Percentiles rank a stretch among this genome's conserved stretches.
These are phyloP conservation scores for Ceratina calcarata DNA, from an alignment of 1,140 invertebrate genomes.

Conservation along the genomic window DNA sequence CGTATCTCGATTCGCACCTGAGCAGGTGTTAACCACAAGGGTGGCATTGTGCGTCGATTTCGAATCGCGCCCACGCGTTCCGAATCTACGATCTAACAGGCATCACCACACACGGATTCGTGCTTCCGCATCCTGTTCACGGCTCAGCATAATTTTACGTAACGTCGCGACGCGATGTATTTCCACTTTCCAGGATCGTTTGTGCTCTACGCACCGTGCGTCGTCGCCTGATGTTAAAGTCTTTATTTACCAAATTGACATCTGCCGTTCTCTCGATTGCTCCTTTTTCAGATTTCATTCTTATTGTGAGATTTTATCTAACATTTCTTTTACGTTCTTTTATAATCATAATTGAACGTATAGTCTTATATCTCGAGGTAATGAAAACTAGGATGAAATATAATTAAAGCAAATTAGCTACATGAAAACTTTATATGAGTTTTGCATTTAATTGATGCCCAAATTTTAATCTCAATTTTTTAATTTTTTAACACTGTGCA, in stretches of 20 bases:
- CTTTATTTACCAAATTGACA: constrained; percentile 32
- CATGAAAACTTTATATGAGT: no score
- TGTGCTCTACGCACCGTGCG: neutral
- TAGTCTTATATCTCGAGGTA: no score
- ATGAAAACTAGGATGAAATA: no score
- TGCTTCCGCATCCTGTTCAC: constrained; percentile 51
- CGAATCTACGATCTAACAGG: constrained; percentile 52
- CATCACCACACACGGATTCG: constrained; percentile 25
- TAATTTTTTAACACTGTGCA: no score
- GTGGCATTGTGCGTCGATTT: constrained; percentile 53
- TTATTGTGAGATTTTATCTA: no score
- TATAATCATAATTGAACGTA: no score
- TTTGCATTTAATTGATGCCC: no score
- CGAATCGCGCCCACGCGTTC: constrained; percentile 59
- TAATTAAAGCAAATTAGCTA: no score
- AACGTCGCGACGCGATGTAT: constrained; percentile 10
- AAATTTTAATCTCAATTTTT: no score
- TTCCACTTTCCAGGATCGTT: constrained; percentile 1
- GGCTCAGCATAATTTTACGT: constrained; percentile 62
- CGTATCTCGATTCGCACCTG: constrained; percentile 57
- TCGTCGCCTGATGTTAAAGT: constrained; percentile 16
- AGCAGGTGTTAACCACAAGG: constrained; percentile 60
- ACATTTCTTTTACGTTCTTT: no score
- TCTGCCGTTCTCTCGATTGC: neutral
- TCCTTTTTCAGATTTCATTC: no score